Base-by-base conservation (phyloP, 2,888 invertebrate genomes). In the Camponotus fellah region DNA sequence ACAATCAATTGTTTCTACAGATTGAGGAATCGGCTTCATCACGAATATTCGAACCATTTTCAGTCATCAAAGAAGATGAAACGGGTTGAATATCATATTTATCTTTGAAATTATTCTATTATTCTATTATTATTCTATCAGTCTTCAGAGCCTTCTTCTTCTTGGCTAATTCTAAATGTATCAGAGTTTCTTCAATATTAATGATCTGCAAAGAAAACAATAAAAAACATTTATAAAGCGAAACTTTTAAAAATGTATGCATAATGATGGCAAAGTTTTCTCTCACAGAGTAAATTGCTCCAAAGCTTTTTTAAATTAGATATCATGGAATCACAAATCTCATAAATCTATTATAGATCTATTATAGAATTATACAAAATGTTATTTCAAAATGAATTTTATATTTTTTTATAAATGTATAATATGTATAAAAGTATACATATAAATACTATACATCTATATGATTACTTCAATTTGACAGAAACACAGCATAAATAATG, bases 111-210 rank as follows among this genome's bases (percentile, higher is more conserved):
- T n/a, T n/a, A n/a, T n/a, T n/a, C n/a, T n/a, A n/a, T n/a, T n/a
- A n/a, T n/a, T n/a, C n/a, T n/a, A n/a, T n/a, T n/a, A n/a, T n/a
- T n/a, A n/a, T n/a, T n/a, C n/a, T n/a, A n/a, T n/a, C n/a, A n/a
- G n/a, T n/a, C n/a, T n/a, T 26, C 26, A 26, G 26, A 26, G 0
- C 26, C 26, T 26, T 26, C 26, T 26, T 26, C 26, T 26, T 26
- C 26, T 26, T 26, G 26, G 97, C 97, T 93, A 95, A 95, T 1
- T 96, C 96, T 83, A 96, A 96, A 49, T 95, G 95, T 5, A 97
- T 95, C 84, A 97, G 92, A 84, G 96, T 96, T 32, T 95, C 95
- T 3, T 96, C 97, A 43, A 97, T 95, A 92, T 97, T 96, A 53
- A 97, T 86, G 83, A 97, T 96, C 94, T 95, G 77, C 37, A 62